Percentiles rank a stretch among this genome's conserved stretches.
These are phyloP conservation scores for Aphodius sticticus DNA, from an alignment of 2,888 invertebrate genomes.

Conservation along the genomic window DNA sequence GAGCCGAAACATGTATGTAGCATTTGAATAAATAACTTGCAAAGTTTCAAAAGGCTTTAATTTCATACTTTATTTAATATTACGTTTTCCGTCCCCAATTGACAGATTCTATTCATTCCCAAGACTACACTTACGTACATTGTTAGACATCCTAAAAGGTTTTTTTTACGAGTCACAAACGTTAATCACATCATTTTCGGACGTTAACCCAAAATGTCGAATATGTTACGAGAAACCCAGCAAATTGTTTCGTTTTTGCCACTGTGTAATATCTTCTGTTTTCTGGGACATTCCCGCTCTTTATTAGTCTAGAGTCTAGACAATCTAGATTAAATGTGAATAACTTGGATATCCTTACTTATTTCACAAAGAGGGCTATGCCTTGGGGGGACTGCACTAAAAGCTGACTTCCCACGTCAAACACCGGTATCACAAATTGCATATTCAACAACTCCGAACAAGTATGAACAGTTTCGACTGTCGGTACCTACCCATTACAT, in stretches of 20 bases:
- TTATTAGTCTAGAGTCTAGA: neutral
- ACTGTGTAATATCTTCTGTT: neutral
- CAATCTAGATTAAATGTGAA: neutral
- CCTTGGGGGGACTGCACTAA: neutral
- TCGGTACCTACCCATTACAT: neutral
- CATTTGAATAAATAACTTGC: no score
- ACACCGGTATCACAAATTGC: neutral
- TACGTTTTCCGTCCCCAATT: no score
- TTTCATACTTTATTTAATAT: no score
- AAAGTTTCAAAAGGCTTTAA: no score
- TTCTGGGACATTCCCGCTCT: neutral
- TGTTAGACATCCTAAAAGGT: neutral
- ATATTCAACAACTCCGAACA: neutral
- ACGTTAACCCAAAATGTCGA: neutral
- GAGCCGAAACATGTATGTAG: no score
- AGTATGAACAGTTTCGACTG: neutral
- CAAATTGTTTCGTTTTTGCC: neutral
- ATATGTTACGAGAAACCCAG: neutral
- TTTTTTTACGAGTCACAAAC: neutral
- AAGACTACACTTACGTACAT: no score
- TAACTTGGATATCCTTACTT: neutral
- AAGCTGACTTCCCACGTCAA: neutral
- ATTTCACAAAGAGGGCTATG: neutral
- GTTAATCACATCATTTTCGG: neutral
- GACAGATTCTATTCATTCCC: no score